These are phyloP conservation scores for Danaus chrysippus DNA, from an alignment of 2,888 invertebrate genomes.

Conservation along the genomic window DNA sequence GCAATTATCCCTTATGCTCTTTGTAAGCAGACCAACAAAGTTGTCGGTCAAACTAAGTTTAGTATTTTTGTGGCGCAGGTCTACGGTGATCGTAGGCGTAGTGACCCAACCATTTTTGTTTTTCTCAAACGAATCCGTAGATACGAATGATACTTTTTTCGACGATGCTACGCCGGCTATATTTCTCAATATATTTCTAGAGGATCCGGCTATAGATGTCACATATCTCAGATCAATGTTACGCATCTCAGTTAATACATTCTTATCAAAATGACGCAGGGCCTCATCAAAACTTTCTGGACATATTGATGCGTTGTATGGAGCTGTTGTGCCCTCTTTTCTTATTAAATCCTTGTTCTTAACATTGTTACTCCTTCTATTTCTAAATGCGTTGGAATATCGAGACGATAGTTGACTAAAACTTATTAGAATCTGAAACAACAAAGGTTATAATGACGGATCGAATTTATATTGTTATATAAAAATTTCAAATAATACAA, in stretches of 20 bases:
- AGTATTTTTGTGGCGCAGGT: conserved; percentile 44
- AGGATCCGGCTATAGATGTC: conserved; percentile 41
- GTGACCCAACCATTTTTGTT: conserved; percentile 65
- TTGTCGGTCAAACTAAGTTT: conserved; percentile 54
- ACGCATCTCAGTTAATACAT: conserved; percentile 64
- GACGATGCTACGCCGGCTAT: conserved; percentile 44
- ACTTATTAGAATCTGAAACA: conserved; percentile 75
- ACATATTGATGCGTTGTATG: conserved; percentile 58
- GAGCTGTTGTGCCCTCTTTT: conserved; percentile 46
- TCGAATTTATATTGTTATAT: conserved; percentile 20
- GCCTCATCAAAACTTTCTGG: conserved; percentile 64
- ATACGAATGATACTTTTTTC: conserved; percentile 60
- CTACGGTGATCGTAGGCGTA: conserved; percentile 47
- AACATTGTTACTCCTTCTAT: conserved; percentile 58
- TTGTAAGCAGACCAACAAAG: conserved; percentile 50
- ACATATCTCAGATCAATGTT: conserved; percentile 52
- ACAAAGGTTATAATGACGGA: conserved; percentile 41
- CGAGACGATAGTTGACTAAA: conserved; percentile 72
- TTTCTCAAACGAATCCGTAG: conserved; percentile 60
- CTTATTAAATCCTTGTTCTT: conserved; percentile 60
- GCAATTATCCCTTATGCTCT: conserved; percentile 39
- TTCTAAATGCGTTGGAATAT: conserved; percentile 67
- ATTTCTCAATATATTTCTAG: conserved; percentile 35
- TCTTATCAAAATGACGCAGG: conserved; percentile 64
- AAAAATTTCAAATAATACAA: conserved; percentile 12